Conservation (phyloP, 30 jellyfish, hydroid and myxozoan species). For the Hydractinia symbiolongicarpus region DNA sequence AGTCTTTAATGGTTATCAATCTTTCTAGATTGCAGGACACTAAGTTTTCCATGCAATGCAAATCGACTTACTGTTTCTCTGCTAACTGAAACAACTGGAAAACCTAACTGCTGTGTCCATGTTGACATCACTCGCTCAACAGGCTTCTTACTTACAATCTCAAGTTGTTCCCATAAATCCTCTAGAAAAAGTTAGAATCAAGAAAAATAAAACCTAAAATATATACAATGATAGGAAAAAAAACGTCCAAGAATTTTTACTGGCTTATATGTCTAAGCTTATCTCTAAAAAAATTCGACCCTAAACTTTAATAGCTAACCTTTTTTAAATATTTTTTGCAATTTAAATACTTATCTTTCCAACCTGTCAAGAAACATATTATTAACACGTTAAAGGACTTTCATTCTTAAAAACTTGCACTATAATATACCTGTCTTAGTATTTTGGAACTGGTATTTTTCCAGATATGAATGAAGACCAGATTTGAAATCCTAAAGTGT, state of each 20-base stretch:
- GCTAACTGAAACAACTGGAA: conserved; percentile 86
- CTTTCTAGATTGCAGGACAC: too few relatives aligned
- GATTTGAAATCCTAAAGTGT: conserved; percentile 32
- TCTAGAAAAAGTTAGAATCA: conserved; percentile 28
- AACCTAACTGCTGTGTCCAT: conserved; percentile 99
- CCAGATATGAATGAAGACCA: conserved; percentile 67
- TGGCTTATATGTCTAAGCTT: too few relatives aligned
- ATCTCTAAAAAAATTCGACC: too few relatives aligned
- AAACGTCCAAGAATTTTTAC: too few relatives aligned
- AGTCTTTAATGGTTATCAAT: too few relatives aligned
- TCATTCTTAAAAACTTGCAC: background rate
- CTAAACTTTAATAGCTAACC: too few relatives aligned
- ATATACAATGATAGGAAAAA: too few relatives aligned
- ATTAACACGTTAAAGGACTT: too few relatives aligned
- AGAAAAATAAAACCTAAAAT: too few relatives aligned
- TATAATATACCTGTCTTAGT: conserved; percentile 69
- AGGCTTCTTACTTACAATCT: conserved; percentile 84
- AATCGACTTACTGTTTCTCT: conserved; percentile 21
- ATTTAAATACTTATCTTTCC: too few relatives aligned
- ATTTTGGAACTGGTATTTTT: conserved; percentile 46
- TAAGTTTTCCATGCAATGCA: background rate
- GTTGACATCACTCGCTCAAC: conserved; percentile 90
- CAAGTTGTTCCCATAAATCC: conserved; percentile 93
- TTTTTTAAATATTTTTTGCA: too few relatives aligned
- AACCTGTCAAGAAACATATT: too few relatives aligned